Base-by-base conservation (phyloP, 2,113 vertebrate species). In the Trichomycterus rosablanca region DNA sequence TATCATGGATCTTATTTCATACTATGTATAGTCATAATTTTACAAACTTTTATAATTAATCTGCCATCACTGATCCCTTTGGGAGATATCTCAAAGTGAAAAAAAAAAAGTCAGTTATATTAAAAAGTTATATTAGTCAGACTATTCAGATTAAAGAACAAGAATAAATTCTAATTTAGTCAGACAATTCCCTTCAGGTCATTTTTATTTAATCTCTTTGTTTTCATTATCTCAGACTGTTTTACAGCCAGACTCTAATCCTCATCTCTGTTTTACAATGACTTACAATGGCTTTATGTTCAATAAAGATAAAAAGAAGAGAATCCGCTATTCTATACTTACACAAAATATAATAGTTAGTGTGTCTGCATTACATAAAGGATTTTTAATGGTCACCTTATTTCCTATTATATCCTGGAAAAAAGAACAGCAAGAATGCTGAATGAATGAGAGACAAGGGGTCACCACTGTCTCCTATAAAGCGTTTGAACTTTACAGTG, bases 191-290 rank as follows among this genome's bases (percentile, higher is more conserved):
- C 64, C 42, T 63, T 67, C 37, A 39, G 63, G 58, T 43, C 54
- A 44, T 63, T 40, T 52, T n/a, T 20, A 6, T 48, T 58, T 57
- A 40, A 63, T 63, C 52, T 32, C 11, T 19, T 50, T 32, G 3
- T 59, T 67, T 72, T 63, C 54, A 68, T 72, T 59, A 68, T 54
- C 40, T 49, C 52, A 30, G 51, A 24, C 54, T 56, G 57, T 68
- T 60, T 54, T 60, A 72, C 43, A 68, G 49, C 59, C 34, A 49
- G 16, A 63, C 48, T 49, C 49, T 54, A 19, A 64, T 48, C 42
- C 26, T 16, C 26, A 53, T 57, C 39, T 54, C 16, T 26, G 37
- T 55, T 59, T 28, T 44, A 23, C 35, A 23, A 44, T 52, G 55
- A 59, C 43, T 48, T 59, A 48, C 34, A 35, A 35, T 4, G 34